Percentiles rank a stretch among this genome's conserved stretches.
Evolutionary conservation across 2,113 vertebrate species (phyloP).

Genomic region (Sardina pilchardus): DNA sequence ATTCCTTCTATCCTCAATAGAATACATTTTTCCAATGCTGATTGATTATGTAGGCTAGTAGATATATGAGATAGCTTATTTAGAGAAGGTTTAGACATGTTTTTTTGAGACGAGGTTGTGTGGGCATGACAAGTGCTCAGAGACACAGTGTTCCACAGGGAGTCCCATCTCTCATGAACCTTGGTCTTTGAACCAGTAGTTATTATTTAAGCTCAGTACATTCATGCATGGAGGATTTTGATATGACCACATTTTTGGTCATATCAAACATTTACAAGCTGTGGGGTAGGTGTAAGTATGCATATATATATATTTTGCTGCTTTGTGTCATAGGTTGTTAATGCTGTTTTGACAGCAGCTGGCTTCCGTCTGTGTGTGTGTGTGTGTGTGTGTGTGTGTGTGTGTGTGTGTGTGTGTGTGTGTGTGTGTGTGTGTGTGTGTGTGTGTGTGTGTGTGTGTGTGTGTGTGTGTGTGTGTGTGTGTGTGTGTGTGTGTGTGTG

Average conservation of each 20-base stretch:
- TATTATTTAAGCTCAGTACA: neutral
- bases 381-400: neutral
- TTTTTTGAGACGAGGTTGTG: too few species aligned
- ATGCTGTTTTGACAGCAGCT: neutral
- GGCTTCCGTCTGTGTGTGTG: neutral
- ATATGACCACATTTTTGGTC: neutral
- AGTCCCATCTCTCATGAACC: neutral
- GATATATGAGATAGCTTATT: too few species aligned
- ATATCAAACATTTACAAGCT: too few species aligned
- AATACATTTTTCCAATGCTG: neutral
- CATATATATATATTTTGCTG: too few species aligned
- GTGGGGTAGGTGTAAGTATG: neutral
- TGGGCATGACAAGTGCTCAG: too few species aligned
- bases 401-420: neutral
- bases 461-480: neutral
- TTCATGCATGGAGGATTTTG: neutral
- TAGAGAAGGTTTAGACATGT: too few species aligned
- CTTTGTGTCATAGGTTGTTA: neutral
- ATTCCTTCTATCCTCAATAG: neutral
- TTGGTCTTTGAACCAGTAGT: neutral
- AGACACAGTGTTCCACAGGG: neutral
- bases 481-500: neutral
- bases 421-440: neutral
- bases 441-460: neutral
- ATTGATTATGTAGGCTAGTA: neutral